phyloP scores from a whole-genome alignment of 2,888 invertebrate species.

The Erpobdella octoculata region DNA sequence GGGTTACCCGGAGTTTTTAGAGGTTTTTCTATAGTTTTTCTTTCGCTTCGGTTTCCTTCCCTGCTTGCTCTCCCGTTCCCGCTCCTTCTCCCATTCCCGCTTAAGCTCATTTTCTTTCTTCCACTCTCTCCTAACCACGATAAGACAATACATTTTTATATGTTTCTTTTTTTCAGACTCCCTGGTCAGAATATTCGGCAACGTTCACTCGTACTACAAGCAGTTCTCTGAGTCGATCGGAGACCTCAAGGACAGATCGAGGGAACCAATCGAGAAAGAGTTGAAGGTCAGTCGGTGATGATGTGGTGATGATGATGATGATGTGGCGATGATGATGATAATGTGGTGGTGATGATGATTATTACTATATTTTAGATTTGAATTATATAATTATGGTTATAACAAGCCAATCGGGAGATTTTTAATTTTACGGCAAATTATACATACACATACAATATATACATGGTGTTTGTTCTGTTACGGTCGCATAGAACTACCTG shows the following conservation, averaged over 20 bases:
- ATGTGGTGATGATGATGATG: neutral
- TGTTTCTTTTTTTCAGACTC: conserved; percentile 28
- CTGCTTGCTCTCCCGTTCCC: too few relatives aligned
- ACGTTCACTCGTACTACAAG: conserved; percentile 69
- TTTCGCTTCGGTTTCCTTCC: too few relatives aligned
- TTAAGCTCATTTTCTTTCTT: too few relatives aligned
- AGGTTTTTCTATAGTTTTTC: too few relatives aligned
- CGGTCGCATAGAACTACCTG: conserved; percentile 66
- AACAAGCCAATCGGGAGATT: too few relatives aligned
- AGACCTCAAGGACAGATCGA: conserved; percentile 62
- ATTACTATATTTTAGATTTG: neutral
- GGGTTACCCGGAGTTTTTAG: too few relatives aligned
- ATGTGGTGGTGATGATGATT: neutral
- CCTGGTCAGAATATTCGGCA: conserved; percentile 40
- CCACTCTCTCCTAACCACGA: too few relatives aligned
- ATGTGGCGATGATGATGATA: neutral
- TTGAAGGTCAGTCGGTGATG: conserved; percentile 57
- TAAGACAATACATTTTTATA: too few relatives aligned
- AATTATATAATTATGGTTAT: too few relatives aligned
- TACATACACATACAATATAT: too few relatives aligned
- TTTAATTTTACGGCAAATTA: too few relatives aligned
- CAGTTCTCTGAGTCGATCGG: conserved; percentile 68
- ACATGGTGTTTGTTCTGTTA: neutral
- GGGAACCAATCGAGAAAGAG: conserved; percentile 79
- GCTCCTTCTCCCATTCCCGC: too few relatives aligned